A percentile compares a stretch with the other conserved stretches of the same genome.
Conservation (phyloP, 2,888 invertebrate genomes). For the Agriopis leucophaearia region DNA sequence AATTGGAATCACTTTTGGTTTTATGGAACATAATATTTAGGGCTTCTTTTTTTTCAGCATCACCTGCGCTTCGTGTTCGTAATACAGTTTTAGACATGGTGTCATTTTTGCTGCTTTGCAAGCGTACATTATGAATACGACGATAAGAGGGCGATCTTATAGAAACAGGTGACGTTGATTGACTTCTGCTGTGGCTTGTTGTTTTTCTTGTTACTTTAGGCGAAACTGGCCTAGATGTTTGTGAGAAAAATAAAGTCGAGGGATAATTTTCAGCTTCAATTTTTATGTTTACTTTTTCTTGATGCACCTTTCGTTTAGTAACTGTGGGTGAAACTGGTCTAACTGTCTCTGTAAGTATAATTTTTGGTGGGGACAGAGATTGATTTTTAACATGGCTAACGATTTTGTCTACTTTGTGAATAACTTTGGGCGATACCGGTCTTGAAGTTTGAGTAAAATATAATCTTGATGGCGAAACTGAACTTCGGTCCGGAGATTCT, state of each 20-base stretch:
- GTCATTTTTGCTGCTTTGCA: conserved; percentile 70
- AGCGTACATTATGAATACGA: conserved; percentile 86
- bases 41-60: conserved; percentile 78
- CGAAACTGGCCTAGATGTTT: conserved; percentile 76
- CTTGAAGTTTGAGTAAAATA: conserved; percentile 70
- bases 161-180: conserved; percentile 86
- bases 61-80: conserved; percentile 89
- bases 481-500: conserved; percentile 49
- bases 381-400: conserved; percentile 50
- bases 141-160: conserved; percentile 89
- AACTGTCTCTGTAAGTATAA: conserved; percentile 72
- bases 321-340: conserved; percentile 72
- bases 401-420: conserved; percentile 53
- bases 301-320: conserved; percentile 51
- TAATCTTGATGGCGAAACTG: conserved; percentile 67
- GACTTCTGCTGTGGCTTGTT: conserved; percentile 68
- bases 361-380: conserved; percentile 67
- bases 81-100: conserved; percentile 70
- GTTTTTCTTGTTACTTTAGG: conserved; percentile 67
- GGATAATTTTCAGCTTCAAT: conserved; percentile 56
- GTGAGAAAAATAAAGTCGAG: conserved; percentile 71
- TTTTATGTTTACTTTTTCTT: conserved; percentile 51
- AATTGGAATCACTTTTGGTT: conserved; percentile 74
- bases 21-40: conserved; percentile 52
- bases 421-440: conserved; percentile 72